phyloP scores from a whole-genome alignment of 2,888 invertebrate genomes.

The Lasioglossum morio region DNA sequence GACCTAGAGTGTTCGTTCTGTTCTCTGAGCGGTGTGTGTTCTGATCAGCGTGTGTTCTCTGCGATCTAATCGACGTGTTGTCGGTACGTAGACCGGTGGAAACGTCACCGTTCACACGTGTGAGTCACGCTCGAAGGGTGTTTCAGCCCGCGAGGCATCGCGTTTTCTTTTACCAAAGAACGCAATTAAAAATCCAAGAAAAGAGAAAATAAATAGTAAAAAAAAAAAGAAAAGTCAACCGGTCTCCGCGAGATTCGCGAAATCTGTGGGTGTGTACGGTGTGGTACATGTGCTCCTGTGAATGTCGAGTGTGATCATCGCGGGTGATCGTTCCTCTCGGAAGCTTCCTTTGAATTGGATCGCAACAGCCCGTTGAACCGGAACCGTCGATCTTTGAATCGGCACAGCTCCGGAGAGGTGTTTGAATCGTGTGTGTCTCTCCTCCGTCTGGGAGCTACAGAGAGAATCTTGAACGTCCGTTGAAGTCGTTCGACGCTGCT shows the following conservation, averaged over 20 bases:
- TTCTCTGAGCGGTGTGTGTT: constrained; percentile 53
- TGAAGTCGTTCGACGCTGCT: background rate
- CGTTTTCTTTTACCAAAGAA: background rate
- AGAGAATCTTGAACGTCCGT: background rate
- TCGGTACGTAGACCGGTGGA: constrained; percentile 62
- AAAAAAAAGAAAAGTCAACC: background rate
- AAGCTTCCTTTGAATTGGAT: constrained; percentile 15
- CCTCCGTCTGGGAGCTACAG: background rate
- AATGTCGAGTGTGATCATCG: constrained; percentile 40
- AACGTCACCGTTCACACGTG: constrained; percentile 21
- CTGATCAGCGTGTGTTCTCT: constrained; percentile 66
- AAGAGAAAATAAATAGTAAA: background rate
- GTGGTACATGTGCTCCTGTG: constrained; percentile 44
- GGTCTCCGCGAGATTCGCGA: constrained; percentile 32
- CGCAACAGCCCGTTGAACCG: constrained; percentile 27
- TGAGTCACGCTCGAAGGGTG: constrained; percentile 16
- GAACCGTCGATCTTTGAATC: background rate
- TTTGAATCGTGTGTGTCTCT: background rate
- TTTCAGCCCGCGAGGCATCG: background rate
- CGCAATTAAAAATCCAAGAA: background rate
- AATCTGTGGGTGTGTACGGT: constrained; percentile 50
- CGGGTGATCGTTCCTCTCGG: constrained; percentile 26
- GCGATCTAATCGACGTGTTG: constrained; percentile 61
- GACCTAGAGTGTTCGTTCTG: constrained; percentile 68
- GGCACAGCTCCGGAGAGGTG: background rate